These are phyloP conservation scores for Montipora foliosa DNA, from an alignment of 64 coral and sea anemone species.

Conservation along the genomic window DNA sequence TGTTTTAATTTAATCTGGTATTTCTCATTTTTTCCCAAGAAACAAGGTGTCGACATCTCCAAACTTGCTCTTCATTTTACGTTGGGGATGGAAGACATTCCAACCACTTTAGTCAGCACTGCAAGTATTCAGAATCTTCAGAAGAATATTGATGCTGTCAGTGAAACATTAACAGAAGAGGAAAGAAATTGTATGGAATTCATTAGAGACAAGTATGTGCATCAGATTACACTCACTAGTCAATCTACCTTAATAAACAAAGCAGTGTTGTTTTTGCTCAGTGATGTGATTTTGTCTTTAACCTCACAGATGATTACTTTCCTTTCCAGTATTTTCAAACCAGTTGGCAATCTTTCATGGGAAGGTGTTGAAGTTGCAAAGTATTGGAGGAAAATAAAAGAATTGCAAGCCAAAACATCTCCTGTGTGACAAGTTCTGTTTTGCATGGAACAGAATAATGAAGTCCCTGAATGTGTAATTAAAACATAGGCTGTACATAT, in stretches of 20 bases:
- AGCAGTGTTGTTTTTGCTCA: background rate
- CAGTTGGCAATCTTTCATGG: conserved; percentile 90
- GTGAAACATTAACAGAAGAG: conserved; percentile 56
- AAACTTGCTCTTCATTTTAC: conserved; percentile 96
- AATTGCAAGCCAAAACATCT: background rate
- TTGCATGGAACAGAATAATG: no score
- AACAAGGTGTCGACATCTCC: conserved; percentile 88
- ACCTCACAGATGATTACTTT: background rate
- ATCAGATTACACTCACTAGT: background rate
- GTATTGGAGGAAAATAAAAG: conserved; percentile 74
- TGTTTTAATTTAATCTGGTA: background rate
- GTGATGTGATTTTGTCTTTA: background rate
- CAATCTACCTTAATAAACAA: background rate
- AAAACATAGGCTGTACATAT: no score
- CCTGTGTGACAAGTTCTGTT: background rate
- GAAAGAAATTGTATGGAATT: conserved; percentile 73
- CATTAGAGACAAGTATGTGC: conserved; percentile 84
- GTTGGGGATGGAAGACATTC: conserved; percentile 73
- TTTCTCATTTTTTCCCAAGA: conserved; percentile 37
- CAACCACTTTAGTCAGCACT: conserved; percentile 97
- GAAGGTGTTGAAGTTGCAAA: conserved; percentile 83
- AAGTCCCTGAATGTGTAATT: no score
- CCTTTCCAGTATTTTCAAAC: conserved; percentile 78
- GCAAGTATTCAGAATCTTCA: conserved; percentile 88
- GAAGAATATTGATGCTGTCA: conserved; percentile 86